Evolutionary conservation across 2,888 invertebrate genomes (phyloP), one percentile per base, ranked within the genome.

Genomic region (Halictus ligatus): DNA sequence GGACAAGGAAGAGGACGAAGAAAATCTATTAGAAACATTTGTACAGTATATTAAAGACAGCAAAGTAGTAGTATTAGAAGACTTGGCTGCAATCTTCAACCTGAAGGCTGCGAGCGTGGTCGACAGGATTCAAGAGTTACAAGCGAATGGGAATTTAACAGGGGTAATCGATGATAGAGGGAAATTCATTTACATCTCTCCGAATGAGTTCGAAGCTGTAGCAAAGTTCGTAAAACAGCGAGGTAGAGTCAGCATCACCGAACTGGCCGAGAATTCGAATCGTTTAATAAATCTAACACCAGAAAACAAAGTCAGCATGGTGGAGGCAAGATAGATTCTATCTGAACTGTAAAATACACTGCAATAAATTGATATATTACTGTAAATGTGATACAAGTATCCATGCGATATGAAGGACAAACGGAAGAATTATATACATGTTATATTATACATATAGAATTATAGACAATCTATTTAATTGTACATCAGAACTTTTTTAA

Each of bases 131-230:
- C 97, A 98, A 88, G 97, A 98, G 74, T 96, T 99, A 74, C 98
- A 98, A 92, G 96, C 97, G 0, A 97, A 98, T 86, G 98, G 98
- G 18, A 96, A 96, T 80, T 96, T 99, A n/a, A 98, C 99, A 3
- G 98, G 99, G 0, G 99, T 99, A 1, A 98, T 99, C 90, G 99
- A 99, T 94, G 99, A 99, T 95, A 96, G 99, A 87, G 99, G 99
- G 29, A 99, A 99, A 95, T 99, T 99, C 94, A 99, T 99, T 94
- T 99, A 98, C 95, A 98, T 99, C 78, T 98, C 99, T 0, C 97
- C 97, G 91, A 97, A 97, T 71, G 99, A 99, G 95, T 96, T 99
- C 86, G 97, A 98, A 92, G 97, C 98, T 83, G 99, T 99, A 2
- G 99, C 99, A 0, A 99, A 98, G 94, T 99, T 99, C 94, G 98